Percentiles rank a stretch among this genome's conserved stretches.
These are phyloP conservation scores for Pollenia angustigena DNA, from an alignment of 2,888 invertebrate species.

Conservation along the genomic window DNA sequence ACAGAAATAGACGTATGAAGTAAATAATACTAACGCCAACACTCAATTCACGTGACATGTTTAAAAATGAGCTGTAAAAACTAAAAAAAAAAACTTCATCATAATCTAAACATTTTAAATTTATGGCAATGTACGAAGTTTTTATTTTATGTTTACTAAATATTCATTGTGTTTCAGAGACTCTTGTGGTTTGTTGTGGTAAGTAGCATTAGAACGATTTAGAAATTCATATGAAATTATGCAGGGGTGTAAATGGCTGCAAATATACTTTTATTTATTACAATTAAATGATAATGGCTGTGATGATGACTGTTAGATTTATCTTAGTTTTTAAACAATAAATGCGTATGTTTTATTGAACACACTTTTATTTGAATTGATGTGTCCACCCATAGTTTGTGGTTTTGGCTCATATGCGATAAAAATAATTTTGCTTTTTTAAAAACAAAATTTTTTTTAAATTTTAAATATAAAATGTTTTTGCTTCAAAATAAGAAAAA, in stretches of 20 bases:
- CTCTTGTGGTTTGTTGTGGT: slow-evolving; percentile 1
- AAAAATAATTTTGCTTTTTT: too few species aligned
- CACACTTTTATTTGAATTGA: too few species aligned
- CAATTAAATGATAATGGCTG: slow-evolving; percentile 14
- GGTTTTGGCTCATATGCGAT: too few species aligned
- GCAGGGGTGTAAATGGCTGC: neutral
- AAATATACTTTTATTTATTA: neutral
- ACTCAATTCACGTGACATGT: slow-evolving; percentile 66
- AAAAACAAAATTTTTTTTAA: too few species aligned
- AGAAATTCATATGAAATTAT: slow-evolving; percentile 1
- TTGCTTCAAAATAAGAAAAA: too few species aligned
- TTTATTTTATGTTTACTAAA: slow-evolving; percentile 34
- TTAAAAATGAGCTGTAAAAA: slow-evolving; percentile 58
- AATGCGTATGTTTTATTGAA: too few species aligned
- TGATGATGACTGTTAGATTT: neutral
- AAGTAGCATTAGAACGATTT: neutral
- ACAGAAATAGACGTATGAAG: slow-evolving; percentile 7
- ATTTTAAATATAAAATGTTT: too few species aligned
- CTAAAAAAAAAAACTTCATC: slow-evolving; percentile 17
- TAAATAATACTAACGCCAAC: slow-evolving; percentile 63
- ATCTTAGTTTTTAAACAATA: neutral
- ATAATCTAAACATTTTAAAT: slow-evolving; percentile 48
- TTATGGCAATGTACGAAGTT: slow-evolving; percentile 26
- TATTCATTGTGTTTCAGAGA: slow-evolving; percentile 24
- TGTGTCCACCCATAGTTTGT: too few species aligned